Conservation (phyloP, 1,140 invertebrate genomes). For the Neodiprion pinetum region DNA sequence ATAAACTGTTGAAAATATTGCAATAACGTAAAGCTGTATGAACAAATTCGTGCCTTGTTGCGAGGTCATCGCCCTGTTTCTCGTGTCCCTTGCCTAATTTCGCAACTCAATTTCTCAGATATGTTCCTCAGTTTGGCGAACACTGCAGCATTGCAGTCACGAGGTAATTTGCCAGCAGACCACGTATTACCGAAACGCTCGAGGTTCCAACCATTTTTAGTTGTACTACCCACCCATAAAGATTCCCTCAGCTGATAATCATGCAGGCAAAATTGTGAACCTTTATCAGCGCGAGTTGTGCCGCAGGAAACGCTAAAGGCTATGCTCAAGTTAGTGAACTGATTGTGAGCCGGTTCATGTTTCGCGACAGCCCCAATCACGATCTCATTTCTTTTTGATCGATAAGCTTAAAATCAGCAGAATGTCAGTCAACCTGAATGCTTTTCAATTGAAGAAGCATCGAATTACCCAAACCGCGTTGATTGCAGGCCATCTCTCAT, state of each 20-base stretch:
- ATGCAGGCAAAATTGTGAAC: slow-evolving; percentile 42
- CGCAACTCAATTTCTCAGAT: not conserved
- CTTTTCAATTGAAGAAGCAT: too few relatives aligned
- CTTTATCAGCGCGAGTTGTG: slow-evolving; percentile 32
- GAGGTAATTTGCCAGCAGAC: slow-evolving; percentile 6
- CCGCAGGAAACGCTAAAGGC: slow-evolving; percentile 15
- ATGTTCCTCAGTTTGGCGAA: not conserved
- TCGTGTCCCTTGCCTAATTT: not conserved
- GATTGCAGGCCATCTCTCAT: too few relatives aligned
- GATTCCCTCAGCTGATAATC: slow-evolving; percentile 48
- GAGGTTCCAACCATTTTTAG: slow-evolving; percentile 40
- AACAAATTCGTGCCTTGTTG: not conserved
- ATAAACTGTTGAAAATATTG: too few relatives aligned
- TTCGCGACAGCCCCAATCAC: too few relatives aligned
- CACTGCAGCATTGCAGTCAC: not conserved
- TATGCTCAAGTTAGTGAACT: not conserved
- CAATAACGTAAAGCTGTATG: not conserved
- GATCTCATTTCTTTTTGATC: too few relatives aligned
- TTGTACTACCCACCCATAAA: slow-evolving; percentile 46
- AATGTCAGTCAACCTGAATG: too few relatives aligned
- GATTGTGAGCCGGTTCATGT: not conserved
- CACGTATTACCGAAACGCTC: slow-evolving; percentile 31
- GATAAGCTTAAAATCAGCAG: too few relatives aligned
- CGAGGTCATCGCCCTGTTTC: not conserved
- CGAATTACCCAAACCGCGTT: too few relatives aligned